Base-by-base conservation (phyloP, 92 coral and sea anemone genomes). In the Zoanthus sociatus region DNA sequence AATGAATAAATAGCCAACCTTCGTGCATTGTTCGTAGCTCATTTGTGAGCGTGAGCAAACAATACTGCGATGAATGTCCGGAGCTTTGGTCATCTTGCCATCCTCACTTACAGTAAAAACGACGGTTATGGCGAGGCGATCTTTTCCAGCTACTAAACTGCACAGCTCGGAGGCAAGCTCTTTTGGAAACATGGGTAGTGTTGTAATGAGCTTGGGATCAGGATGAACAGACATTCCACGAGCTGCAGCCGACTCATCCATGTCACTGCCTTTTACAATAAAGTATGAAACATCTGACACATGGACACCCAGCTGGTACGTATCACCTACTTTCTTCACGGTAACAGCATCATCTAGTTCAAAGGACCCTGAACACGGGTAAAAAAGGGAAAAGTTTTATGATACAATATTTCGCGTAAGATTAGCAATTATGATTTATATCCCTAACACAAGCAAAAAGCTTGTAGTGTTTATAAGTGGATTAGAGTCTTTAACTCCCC, bases 281-380 rank as follows among this genome's bases (percentile, higher is more conserved):
- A 93, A 96, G 89, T 92, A 96, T 33, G 97, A 91, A 42, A 95
- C 97, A 83, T 96, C 99, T 16, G 99, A 84, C 47, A 96, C 90
- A 69, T 96, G 99, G 73, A 96, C 91, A 21, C 94, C 94, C 45
- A 96, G 91, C 53, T 73, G 73, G 86, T 86, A 92, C 21, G 84
- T 71, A 32, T 90, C 93, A 75, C 58, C 72, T 26, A 84, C 91
- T 71, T 76, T 82, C 73, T 83, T 83, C 15, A 92, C 84, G 79
- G 94, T 96, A 32, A 96, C 76, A 15, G 99, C 99, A 63, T 96
- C 98, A 78, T 96, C 99, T n/a, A 96, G 86, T 76, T 96, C 99
- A 32, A 89, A 76, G 12, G 91, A 92, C 9, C 87, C 87, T 30
- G 72, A 9, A 14, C 5, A 12, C 3, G 42, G 1, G 33, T 18